Evolutionary conservation across 1,140 invertebrate species (phyloP).

Genomic region (Nylanderia fulva): DNA sequence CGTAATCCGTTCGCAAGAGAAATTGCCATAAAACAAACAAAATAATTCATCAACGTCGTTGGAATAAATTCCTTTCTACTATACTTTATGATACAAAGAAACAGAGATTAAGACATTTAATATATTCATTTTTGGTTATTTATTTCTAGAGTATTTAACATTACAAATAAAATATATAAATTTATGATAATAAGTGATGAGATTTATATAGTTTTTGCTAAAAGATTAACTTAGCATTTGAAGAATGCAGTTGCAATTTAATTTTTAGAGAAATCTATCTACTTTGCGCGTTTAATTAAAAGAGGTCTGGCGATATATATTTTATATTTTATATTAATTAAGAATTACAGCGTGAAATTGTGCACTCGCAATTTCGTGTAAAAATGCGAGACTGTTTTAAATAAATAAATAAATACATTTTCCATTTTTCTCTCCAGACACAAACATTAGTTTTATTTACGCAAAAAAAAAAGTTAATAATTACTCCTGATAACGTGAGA

Average conservation of each 20-base stretch:
- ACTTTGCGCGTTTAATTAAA: conserved; percentile 3
- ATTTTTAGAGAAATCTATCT: not conserved
- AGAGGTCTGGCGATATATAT: not conserved
- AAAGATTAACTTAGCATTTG: not conserved
- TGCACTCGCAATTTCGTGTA: not conserved
- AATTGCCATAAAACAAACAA: conserved; percentile 62
- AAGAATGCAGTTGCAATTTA: not conserved
- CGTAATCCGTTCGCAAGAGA: conserved; percentile 22
- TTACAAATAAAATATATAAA: not conserved
- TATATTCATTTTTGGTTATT: conserved; percentile 31
- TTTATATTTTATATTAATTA: conserved; percentile 1
- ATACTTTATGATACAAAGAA: conserved; percentile 29
- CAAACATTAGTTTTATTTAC: not conserved
- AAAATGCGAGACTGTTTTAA: not conserved
- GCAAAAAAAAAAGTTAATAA: not conserved
- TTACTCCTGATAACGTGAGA: not conserved
- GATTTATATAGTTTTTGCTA: not conserved
- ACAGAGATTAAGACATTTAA: conserved; percentile 35
- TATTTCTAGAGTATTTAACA: conserved; percentile 21
- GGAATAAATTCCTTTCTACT: conserved; percentile 30
- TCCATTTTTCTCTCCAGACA: not conserved
- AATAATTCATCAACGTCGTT: conserved; percentile 46
- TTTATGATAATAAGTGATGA: not conserved
- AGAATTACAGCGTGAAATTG: not conserved
- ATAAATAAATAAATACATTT: not conserved